phyloP scores from a whole-genome alignment of 92 coral and sea anemone species.

The Ricordea florida region DNA sequence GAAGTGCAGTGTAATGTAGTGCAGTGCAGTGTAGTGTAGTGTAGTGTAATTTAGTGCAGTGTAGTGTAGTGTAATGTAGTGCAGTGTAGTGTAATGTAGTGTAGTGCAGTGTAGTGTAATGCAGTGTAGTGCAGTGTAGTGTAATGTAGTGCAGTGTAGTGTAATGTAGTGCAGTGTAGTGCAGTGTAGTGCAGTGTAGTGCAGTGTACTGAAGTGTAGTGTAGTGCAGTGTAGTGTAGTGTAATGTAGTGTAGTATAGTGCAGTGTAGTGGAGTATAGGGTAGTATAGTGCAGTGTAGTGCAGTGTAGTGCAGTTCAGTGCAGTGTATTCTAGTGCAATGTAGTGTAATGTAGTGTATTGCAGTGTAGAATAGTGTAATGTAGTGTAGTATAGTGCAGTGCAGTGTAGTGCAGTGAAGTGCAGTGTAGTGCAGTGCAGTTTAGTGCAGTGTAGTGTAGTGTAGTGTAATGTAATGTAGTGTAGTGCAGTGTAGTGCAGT shows the following conservation, averaged over 20 bases:
- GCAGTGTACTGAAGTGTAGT: neutral
- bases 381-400: too few relatives aligned
- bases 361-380: too few relatives aligned
- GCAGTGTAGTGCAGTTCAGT: neutral
- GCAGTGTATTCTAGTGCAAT: neutral
- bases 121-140: neutral
- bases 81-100: neutral
- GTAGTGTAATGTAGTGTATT: too few relatives aligned
- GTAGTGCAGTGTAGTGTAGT: neutral
- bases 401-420: too few relatives aligned
- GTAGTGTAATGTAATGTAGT: too few relatives aligned
- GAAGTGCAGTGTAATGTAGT: neutral
- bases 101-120: neutral
- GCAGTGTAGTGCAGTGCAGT: too few relatives aligned
- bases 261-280: neutral
- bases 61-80: neutral
- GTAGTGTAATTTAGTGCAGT: neutral
- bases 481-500: too few relatives aligned
- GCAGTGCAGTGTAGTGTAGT: neutral
- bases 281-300: neutral
- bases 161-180: too few relatives aligned
- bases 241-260: too few relatives aligned
- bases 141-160: neutral
- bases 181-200: neutral
- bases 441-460: too few relatives aligned